Evolutionary conservation across 1,140 invertebrate species (phyloP).

Genomic region (Diorhabda sublineata): DNA sequence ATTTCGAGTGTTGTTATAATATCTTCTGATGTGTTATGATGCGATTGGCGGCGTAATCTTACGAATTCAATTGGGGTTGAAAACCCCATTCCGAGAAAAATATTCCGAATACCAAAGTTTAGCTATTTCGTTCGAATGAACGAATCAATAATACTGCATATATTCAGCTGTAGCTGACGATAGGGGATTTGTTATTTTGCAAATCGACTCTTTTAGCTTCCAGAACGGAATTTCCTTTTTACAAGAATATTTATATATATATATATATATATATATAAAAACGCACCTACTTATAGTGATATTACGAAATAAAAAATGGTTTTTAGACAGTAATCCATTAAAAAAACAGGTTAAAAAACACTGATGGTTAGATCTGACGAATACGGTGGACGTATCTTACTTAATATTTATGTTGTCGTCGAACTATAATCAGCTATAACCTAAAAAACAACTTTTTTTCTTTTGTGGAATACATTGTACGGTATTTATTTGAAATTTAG

Average conservation of each 20-base stretch:
- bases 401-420: too few species aligned
- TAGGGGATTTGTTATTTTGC: constrained; percentile 25
- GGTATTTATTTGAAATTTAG: not conserved
- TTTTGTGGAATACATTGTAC: too few species aligned
- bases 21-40: not conserved
- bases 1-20: not conserved
- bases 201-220: constrained; percentile 23
- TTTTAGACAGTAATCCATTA: too few species aligned
- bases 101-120: constrained; percentile 1
- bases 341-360: too few species aligned
- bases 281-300: too few species aligned
- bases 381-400: too few species aligned
- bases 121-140: constrained; percentile 13
- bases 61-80: constrained; percentile 4
- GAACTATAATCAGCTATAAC: too few species aligned
- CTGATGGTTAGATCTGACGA: too few species aligned
- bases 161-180: not conserved
- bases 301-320: too few species aligned
- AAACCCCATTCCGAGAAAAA: constrained; percentile 5
- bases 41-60: not conserved
- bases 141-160: constrained; percentile 23
- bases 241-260: too few species aligned
- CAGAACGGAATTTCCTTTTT: constrained; percentile 9
- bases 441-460: too few species aligned
- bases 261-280: too few species aligned